Percentiles rank a stretch among this genome's conserved stretches.
Evolutionary conservation across 2,113 vertebrate species (phyloP).

Genomic region (Dendrocopos noguchii): DNA sequence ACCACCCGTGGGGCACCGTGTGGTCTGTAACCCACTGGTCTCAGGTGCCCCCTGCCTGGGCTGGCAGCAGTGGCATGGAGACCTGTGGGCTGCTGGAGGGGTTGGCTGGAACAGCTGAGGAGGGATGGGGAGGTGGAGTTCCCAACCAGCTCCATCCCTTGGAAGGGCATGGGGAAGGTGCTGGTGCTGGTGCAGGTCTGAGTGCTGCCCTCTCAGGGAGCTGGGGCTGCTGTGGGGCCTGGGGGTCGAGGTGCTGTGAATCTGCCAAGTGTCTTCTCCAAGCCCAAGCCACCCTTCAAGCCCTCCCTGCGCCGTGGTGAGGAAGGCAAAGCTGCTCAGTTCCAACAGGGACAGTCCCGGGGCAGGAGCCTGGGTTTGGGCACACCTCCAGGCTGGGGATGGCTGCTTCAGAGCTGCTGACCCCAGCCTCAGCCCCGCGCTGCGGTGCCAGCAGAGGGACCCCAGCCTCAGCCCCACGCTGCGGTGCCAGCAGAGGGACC

Average conservation of each 20-base stretch:
- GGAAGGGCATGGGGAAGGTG: not conserved
- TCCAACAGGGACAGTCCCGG: not conserved
- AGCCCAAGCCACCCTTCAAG: rapidly evolving
- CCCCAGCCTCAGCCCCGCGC: rapidly evolving
- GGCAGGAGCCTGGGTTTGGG: rapidly evolving
- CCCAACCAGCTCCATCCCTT: rapidly evolving
- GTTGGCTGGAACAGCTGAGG: rapidly evolving
- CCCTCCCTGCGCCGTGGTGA: not conserved
- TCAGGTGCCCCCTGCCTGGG: rapidly evolving
- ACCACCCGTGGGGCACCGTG: rapidly evolving
- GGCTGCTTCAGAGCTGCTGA: not conserved
- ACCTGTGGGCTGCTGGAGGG: rapidly evolving
- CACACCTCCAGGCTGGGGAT: not conserved
- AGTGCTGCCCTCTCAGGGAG: not conserved
- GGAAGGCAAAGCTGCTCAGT: not conserved
- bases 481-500: too few relatives aligned
- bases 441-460: not conserved
- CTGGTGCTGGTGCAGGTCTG: not conserved
- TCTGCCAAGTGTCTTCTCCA: not conserved
- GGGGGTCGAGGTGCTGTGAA: not conserved
- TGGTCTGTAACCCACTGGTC: not conserved
- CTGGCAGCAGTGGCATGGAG: not conserved
- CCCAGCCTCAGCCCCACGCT: not conserved
- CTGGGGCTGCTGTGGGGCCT: not conserved
- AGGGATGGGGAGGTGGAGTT: not conserved